Conservation (phyloP, 1,140 invertebrate species). For the Diabrotica undecimpunctata region DNA sequence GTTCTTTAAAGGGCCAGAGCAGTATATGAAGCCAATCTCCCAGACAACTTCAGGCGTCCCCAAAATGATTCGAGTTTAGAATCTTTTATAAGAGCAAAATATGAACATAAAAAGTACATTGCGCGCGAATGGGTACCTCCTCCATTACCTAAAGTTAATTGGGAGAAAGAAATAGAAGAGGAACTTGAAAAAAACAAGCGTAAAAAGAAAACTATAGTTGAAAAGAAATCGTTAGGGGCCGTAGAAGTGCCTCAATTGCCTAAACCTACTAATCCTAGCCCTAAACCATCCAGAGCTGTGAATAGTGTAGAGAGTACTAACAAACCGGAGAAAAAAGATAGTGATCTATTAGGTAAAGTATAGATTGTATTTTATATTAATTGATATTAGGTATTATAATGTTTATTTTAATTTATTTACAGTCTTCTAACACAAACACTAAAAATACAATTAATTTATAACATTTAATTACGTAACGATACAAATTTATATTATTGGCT, state of each 20-base stretch:
- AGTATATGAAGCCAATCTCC: slow-evolving; percentile 96
- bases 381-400: too few species aligned
- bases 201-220: slow-evolving; percentile 62
- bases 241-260: slow-evolving; percentile 55
- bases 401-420: too few species aligned
- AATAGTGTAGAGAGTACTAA: slow-evolving; percentile 47
- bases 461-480: too few species aligned
- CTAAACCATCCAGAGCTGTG: slow-evolving; percentile 60
- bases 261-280: slow-evolving; percentile 63
- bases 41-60: slow-evolving; percentile 85
- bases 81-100: slow-evolving; percentile 94
- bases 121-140: slow-evolving; percentile 94
- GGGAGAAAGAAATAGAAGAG: slow-evolving; percentile 84
- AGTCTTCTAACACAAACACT: too few species aligned
- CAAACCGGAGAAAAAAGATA: slow-evolving; percentile 38
- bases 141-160: slow-evolving; percentile 75
- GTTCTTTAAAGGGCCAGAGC: slow-evolving; percentile 69
- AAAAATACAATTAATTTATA: too few species aligned
- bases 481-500: too few species aligned
- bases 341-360: slow-evolving; percentile 47
- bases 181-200: slow-evolving; percentile 76
- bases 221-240: slow-evolving; percentile 50
- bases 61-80: slow-evolving; percentile 93
- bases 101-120: slow-evolving; percentile 97
- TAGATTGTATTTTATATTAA: not conserved